Evolutionary conservation across 2,888 invertebrate species (phyloP), one percentile per base, ranked within the genome.

Genomic region (Mimas tiliae): DNA sequence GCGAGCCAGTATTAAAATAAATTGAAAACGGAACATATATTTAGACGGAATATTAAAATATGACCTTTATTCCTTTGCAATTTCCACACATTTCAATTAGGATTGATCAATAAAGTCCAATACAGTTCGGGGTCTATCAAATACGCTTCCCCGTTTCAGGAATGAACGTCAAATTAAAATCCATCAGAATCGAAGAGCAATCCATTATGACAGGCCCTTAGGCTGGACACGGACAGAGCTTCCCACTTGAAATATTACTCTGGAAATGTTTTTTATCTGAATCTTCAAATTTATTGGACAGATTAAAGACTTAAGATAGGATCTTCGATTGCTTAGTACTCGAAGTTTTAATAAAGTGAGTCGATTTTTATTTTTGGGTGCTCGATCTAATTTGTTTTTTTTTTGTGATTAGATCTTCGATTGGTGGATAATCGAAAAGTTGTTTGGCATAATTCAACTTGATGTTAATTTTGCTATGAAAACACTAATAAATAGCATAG

Each of bases 251-350:
- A 81, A 78, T 79, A 81, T 79, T 73, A 75, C 66, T 65, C 70
- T 72, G 80, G 79, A 80, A 79, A 82, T 79, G 78, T 79, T 84
- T 85, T 27, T 84, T 81, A 82, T 77, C 78, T 69, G 67, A 66
- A 79, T 80, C 82, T 77, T 76, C 72, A 79, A 80, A 69, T 82
- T 83, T 82, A 84, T 83, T 81, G 79, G 77, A 73, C 71, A 80
- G 82, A 85, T 85, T 83, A 84, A 85, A 83, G 82, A 83, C 79
- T 79, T 70, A 68, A 73, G 73, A 67, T 71, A 70, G 72, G 70
- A 70, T 70, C 70, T 72, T 73, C 65, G 69, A 68, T 65, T 72
- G 71, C 65, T 70, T 42, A 58, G 69, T 68, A 64, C 63, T 69
- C 68, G 52, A 63, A 70, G 68, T 73, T 72, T 74, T 74, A 73